A percentile compares a stretch with the other conserved stretches of the same genome.
Conservation (phyloP, 2,113 vertebrate species). For the Oreochromis aureus region DNA sequence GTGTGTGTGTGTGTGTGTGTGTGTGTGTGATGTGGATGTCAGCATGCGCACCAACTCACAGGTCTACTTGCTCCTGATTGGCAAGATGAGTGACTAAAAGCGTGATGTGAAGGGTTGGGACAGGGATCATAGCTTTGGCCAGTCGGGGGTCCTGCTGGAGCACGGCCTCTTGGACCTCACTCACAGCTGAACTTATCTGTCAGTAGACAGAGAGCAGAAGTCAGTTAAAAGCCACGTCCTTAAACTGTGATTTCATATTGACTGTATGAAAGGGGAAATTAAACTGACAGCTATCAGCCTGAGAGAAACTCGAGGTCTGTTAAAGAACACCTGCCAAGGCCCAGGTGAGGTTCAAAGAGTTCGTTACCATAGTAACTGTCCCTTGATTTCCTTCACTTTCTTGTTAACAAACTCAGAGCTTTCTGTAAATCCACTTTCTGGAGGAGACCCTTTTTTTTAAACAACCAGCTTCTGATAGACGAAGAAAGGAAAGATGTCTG, state of each 20-base stretch:
- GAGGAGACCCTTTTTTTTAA: background rate
- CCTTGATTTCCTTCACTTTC: background rate
- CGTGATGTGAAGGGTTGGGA: constrained; percentile 86
- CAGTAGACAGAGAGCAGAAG: background rate
- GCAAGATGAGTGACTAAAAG: constrained; percentile 86
- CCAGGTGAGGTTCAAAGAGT: background rate
- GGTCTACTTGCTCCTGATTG: constrained; percentile 80
- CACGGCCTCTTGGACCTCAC: constrained; percentile 78
- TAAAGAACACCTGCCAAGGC: background rate
- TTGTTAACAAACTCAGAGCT: background rate
- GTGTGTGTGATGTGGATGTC: background rate
- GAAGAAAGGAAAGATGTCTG: background rate
- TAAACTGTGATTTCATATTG: background rate
- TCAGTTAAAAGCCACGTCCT: background rate
- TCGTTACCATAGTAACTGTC: background rate
- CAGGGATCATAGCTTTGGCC: constrained; percentile 77
- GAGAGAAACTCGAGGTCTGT: background rate
- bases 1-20: too few relatives aligned
- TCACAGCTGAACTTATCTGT: constrained; percentile 79
- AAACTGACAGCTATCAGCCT: background rate
- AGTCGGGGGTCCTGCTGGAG: constrained; percentile 80
- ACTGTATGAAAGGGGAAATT: background rate
- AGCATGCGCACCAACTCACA: constrained; percentile 70
- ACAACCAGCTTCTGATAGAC: background rate
- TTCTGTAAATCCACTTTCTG: background rate